phyloP scores from a whole-genome alignment of 1,140 invertebrate species.

The Epicauta chinensis region DNA sequence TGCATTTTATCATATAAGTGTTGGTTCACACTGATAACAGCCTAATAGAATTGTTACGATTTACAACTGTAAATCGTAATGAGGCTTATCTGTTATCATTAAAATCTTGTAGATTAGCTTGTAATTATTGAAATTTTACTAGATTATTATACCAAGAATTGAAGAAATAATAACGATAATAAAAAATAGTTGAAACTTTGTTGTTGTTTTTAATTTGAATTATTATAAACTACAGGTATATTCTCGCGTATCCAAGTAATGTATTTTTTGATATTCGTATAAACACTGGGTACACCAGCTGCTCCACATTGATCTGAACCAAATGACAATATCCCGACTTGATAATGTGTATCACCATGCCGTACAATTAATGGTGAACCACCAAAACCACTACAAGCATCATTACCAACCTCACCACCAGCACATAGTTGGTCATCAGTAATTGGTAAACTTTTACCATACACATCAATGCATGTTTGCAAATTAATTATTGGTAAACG shows the following conservation, averaged over 20 bases:
- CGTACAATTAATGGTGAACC: slow-evolving; percentile 57
- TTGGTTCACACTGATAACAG: slow-evolving; percentile 8
- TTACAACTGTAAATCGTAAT: background rate
- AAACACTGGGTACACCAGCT: slow-evolving; percentile 59
- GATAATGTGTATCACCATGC: slow-evolving; percentile 52
- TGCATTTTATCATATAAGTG: slow-evolving; percentile 11
- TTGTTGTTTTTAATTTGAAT: slow-evolving; percentile 12
- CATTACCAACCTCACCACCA: slow-evolving; percentile 56
- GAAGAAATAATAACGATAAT: slow-evolving; percentile 10
- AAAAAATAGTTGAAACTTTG: too few species aligned
- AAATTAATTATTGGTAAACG: slow-evolving; percentile 50
- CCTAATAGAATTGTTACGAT: background rate
- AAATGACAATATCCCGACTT: slow-evolving; percentile 67
- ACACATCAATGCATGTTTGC: slow-evolving; percentile 48
- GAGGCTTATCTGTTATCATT: background rate
- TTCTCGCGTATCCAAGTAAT: slow-evolving; percentile 62
- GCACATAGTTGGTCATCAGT: slow-evolving; percentile 60
- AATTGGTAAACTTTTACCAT: slow-evolving; percentile 50
- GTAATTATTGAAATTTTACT: slow-evolving; percentile 13
- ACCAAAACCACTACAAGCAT: slow-evolving; percentile 65
- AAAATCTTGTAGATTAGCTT: background rate
- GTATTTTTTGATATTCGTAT: slow-evolving; percentile 62
- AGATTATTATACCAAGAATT: slow-evolving; percentile 17
- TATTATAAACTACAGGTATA: slow-evolving; percentile 49
- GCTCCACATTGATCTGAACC: slow-evolving; percentile 65